phyloP scores from a whole-genome alignment of 2,888 invertebrate genomes.

The Drosophila testacea region DNA sequence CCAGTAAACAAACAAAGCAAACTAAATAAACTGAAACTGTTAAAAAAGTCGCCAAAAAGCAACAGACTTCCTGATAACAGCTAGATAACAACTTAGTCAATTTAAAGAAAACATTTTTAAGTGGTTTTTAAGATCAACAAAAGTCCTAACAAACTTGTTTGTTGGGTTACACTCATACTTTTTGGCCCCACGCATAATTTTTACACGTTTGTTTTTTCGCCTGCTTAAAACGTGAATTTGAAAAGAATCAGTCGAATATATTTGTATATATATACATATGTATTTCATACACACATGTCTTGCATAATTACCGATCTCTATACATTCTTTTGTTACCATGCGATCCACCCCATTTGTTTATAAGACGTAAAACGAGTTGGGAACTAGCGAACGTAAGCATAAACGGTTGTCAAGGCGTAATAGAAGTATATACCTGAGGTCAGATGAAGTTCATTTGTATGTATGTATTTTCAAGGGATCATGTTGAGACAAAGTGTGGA shows the following conservation, averaged over 20 bases:
- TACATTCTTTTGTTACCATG: slow-evolving; percentile 58
- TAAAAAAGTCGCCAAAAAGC: slow-evolving; percentile 21
- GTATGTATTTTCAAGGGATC: slow-evolving; percentile 43
- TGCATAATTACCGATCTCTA: slow-evolving; percentile 39
- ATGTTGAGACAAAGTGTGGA: slow-evolving; percentile 43
- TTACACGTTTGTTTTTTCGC: slow-evolving; percentile 38
- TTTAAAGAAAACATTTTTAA: slow-evolving; percentile 1
- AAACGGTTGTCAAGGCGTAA: slow-evolving; percentile 57
- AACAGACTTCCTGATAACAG: slow-evolving; percentile 33
- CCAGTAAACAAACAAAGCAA: slow-evolving; percentile 35
- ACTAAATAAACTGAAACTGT: slow-evolving; percentile 35
- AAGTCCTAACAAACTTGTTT: slow-evolving; percentile 13
- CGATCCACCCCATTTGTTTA: slow-evolving; percentile 45
- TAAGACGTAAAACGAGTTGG: slow-evolving; percentile 65
- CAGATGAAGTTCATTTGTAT: slow-evolving; percentile 49
- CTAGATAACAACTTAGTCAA: slow-evolving; percentile 17
- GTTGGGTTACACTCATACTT: slow-evolving; percentile 21
- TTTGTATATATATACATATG: background rate
- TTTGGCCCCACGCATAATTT: slow-evolving; percentile 27
- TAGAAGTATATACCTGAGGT: slow-evolving; percentile 69
- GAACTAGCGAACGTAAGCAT: slow-evolving; percentile 28
- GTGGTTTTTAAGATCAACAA: background rate
- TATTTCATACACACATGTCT: slow-evolving; percentile 10
- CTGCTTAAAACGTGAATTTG: slow-evolving; percentile 43
- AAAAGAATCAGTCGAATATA: slow-evolving; percentile 13